Percentiles rank a stretch among this genome's conserved stretches.
These are phyloP conservation scores for Aleiodes sp. DNA, from an alignment of 1,140 invertebrate species.

Conservation along the genomic window DNA sequence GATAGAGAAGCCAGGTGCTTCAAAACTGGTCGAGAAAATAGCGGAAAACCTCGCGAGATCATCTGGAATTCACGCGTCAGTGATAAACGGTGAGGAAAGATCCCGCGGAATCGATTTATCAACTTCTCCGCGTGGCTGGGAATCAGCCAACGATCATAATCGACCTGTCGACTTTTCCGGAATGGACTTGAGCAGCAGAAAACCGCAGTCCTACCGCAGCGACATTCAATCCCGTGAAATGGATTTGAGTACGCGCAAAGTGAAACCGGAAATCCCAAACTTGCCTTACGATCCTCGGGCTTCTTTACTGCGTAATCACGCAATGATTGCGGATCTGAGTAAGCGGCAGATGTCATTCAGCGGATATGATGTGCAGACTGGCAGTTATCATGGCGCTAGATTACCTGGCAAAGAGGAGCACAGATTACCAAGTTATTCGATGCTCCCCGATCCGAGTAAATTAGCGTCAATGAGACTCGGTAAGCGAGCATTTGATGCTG, in stretches of 20 bases:
- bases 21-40: slow-evolving; percentile 60
- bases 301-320: slow-evolving; percentile 59
- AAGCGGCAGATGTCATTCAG: slow-evolving; percentile 57
- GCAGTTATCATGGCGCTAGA: too few species aligned
- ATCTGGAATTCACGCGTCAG: slow-evolving; percentile 40
- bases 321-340: slow-evolving; percentile 59
- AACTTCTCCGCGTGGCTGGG: slow-evolving; percentile 53
- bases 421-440: slow-evolving; percentile 57
- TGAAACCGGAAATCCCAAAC: slow-evolving; percentile 47
- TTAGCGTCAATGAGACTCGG: slow-evolving; percentile 50
- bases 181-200: slow-evolving; percentile 63
- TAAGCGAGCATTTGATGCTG: slow-evolving; percentile 57
- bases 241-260: slow-evolving; percentile 60
- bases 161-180: slow-evolving; percentile 60
- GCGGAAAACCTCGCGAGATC: slow-evolving; percentile 60
- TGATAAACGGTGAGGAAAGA: slow-evolving; percentile 48
- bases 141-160: slow-evolving; percentile 47
- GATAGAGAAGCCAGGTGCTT: slow-evolving; percentile 52
- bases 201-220: slow-evolving; percentile 44
- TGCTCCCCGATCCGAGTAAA: slow-evolving; percentile 62
- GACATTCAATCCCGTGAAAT: slow-evolving; percentile 61
- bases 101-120: slow-evolving; percentile 57
- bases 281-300: slow-evolving; percentile 52
- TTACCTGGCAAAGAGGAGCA: slow-evolving; percentile 54
- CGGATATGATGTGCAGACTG: background rate